Base-by-base conservation (phyloP, 1,140 invertebrate genomes). In the Contarinia nasturtii region DNA sequence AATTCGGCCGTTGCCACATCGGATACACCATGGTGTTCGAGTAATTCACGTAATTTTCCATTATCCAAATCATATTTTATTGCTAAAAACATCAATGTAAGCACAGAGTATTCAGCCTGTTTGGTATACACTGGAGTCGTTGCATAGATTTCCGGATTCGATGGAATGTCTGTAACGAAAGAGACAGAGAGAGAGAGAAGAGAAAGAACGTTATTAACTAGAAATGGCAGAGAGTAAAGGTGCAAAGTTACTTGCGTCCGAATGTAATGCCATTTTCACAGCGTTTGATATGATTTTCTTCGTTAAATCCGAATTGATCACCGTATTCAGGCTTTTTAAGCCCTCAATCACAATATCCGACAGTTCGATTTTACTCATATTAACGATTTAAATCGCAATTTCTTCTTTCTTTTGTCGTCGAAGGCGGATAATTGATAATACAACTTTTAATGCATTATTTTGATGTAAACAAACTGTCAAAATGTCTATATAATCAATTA, bases 71-170 rank as follows among this genome's bases (percentile, higher is more conserved):
- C 42, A 15, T 64, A 52, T 42, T 63, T 63, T 21, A 57, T 61
- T n/a, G 57, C 57, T 36, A 62, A 18, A 1, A 54, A 51, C 19
- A 56, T 55, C 8, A 63, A 50, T 0, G 57, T 52, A n/a, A 58
- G 59, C 3, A 64, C 55, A 1, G 57, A 55, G 42, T 60, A 63
- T 51, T 64, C 61, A 41, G 60, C 62, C 37, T 62, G 61, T 40
- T 63, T 63, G 5, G 57, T 55, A 20, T 55, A 54, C 22, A 51
- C 55, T 7, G 57, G 57, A 17, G 60, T 58, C 3, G 46, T 49
- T 3, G 59, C 61, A 44, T 64, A 63, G 15, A 64, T 54, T 50
- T 64, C 61, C 7, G 61, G 60, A 10, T 57, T 58, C 17, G 57
- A 54, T 11, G 61, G 57, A 46, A 64, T 57, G 43, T 53, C 61